Conservation (phyloP, 2,888 invertebrate species). For the Rotaria magnacalcarata region DNA sequence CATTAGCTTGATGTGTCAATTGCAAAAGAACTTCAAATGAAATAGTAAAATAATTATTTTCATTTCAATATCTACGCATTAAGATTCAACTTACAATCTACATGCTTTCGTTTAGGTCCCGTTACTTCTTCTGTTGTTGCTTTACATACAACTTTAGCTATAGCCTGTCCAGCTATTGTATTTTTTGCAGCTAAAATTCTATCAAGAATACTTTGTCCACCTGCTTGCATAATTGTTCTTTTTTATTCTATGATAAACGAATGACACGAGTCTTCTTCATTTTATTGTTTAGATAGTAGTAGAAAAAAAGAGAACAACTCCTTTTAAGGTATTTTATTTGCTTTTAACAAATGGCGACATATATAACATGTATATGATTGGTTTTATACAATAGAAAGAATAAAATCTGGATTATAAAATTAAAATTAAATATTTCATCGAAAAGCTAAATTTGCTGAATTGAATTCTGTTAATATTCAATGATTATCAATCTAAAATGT, state of each 20-base stretch:
- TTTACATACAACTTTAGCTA: conserved; percentile 98
- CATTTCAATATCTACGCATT: neutral
- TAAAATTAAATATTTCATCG: neutral
- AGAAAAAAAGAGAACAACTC: neutral
- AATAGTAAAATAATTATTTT: conserved; percentile 4
- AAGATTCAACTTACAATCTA: conserved; percentile 81
- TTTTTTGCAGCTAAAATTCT: conserved; percentile 93
- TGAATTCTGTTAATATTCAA: too few relatives aligned
- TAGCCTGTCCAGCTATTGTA: conserved; percentile 95
- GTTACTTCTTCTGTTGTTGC: conserved; percentile 99
- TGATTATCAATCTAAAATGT: too few relatives aligned
- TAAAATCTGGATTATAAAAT: neutral
- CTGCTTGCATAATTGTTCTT: neutral
- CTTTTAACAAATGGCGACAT: conserved; percentile 18
- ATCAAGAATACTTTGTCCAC: conserved; percentile 93
- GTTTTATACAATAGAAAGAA: neutral
- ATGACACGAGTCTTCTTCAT: neutral
- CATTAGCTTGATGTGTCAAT: conserved; percentile 98
- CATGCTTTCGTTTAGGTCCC: conserved; percentile 99
- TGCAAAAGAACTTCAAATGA: conserved; percentile 79
- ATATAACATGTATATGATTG: neutral
- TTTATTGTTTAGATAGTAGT: neutral
- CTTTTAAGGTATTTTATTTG: neutral
- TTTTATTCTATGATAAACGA: neutral
- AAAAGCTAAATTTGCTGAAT: neutral